phyloP scores from a whole-genome alignment of 1,140 invertebrate species.

The Rhagoletis zephyria region DNA sequence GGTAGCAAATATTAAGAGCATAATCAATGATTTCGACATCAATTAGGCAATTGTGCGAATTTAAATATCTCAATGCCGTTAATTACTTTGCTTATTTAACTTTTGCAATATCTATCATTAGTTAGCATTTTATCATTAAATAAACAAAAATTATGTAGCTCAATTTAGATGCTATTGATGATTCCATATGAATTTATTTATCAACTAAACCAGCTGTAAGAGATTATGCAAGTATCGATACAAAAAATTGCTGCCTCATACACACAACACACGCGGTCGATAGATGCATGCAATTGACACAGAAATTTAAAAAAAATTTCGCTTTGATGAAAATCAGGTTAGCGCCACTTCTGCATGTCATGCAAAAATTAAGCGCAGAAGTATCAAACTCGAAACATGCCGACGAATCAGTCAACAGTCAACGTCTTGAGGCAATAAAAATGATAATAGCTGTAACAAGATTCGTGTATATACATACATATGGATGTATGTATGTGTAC shows the following conservation, averaged over 20 bases:
- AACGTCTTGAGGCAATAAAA: neutral
- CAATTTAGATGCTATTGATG: neutral
- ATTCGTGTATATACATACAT: neutral
- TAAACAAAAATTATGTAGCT: neutral
- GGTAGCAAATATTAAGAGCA: too few relatives aligned
- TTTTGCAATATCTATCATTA: conserved; percentile 6
- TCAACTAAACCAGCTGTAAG: neutral
- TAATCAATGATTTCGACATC: neutral
- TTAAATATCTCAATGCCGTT: neutral
- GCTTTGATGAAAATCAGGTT: conserved; percentile 28
- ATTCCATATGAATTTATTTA: neutral
- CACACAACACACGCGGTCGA: neutral
- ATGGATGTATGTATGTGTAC: too few relatives aligned
- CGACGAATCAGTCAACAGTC: conserved; percentile 1
- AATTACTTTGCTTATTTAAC: neutral
- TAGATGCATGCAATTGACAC: neutral
- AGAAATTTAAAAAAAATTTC: neutral
- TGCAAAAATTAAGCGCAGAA: neutral
- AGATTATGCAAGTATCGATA: neutral
- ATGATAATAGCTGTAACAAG: neutral
- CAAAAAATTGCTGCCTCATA: neutral
- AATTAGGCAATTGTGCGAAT: neutral
- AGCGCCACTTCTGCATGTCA: conserved; percentile 25
- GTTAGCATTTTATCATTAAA: conserved; percentile 7
- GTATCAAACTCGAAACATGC: neutral